A percentile compares a stretch with the other conserved stretches of the same genome.
phyloP scores from a whole-genome alignment of 2,113 vertebrate species.

The Oreocharis arfaki region DNA sequence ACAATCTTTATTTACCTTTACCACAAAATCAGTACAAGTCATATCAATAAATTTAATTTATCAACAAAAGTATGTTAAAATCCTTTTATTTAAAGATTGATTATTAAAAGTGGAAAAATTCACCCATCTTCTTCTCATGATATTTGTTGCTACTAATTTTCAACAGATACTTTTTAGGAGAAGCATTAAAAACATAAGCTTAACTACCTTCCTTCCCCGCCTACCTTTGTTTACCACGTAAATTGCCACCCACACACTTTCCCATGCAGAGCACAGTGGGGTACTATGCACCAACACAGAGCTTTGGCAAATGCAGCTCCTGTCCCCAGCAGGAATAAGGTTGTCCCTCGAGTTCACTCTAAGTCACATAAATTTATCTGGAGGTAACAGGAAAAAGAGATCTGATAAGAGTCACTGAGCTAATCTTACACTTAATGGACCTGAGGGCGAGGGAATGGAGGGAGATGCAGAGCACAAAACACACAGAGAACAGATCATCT shows the following conservation, averaged over 20 bases:
- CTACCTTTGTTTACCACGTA: conserved; percentile 54
- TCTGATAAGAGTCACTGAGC: not conserved
- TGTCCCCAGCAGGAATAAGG: conserved; percentile 32
- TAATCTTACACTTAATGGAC: not conserved
- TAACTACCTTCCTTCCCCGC: not conserved
- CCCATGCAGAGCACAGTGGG: conserved; percentile 39
- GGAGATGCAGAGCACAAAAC: fast-evolving
- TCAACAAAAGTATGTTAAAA: not conserved
- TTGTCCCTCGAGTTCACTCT: not conserved
- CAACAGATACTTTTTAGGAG: not conserved
- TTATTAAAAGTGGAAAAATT: not conserved
- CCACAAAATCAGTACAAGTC: not conserved
- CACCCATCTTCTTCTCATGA: not conserved
- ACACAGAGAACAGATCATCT: not conserved
- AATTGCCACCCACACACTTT: conserved; percentile 55
- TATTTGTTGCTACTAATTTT: not conserved
- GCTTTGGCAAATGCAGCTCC: conserved; percentile 22
- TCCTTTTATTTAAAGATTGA: not conserved
- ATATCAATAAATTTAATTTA: not conserved
- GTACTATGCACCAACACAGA: conserved; percentile 22
- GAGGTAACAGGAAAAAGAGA: not conserved
- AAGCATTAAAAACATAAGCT: not conserved
- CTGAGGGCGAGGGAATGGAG: not conserved
- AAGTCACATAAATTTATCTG: conserved; percentile 6
- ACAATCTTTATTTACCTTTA: not conserved